Percentiles rank a stretch among this genome's conserved stretches.
phyloP scores from a whole-genome alignment of 2,888 invertebrate species.

The Cyclophora punctaria region DNA sequence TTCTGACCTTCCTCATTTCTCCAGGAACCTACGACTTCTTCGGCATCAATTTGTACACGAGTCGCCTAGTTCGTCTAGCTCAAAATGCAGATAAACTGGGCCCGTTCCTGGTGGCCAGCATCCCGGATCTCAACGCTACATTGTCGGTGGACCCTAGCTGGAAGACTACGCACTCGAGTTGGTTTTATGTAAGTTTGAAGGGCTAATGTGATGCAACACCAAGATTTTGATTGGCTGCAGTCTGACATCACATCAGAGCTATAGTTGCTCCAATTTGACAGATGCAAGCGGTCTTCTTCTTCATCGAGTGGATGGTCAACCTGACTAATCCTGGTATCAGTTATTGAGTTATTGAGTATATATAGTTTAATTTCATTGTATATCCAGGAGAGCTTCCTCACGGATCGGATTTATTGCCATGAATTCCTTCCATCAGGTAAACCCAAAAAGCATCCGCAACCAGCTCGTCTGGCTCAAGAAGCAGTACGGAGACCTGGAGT shows the following conservation, averaged over 20 bases:
- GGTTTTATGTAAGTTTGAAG: conserved; percentile 23
- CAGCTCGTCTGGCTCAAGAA: conserved; percentile 51
- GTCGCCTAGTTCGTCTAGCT: conserved; percentile 21
- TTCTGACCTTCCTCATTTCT: background rate
- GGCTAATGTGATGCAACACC: too few species aligned
- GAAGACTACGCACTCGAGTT: conserved; percentile 11
- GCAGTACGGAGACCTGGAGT: conserved; percentile 44
- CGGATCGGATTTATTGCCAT: too few species aligned
- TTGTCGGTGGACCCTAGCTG: conserved; percentile 17
- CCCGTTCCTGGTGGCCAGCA: conserved; percentile 26
- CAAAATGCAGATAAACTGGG: conserved; percentile 14
- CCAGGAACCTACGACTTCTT: conserved; percentile 67
- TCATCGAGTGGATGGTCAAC: too few species aligned
- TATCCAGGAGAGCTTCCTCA: too few species aligned
- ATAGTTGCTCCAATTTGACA: too few species aligned
- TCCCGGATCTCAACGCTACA: conserved; percentile 22
- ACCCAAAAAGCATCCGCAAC: conserved; percentile 58
- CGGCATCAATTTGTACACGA: conserved; percentile 68
- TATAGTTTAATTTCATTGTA: too few species aligned
- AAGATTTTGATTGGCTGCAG: too few species aligned
- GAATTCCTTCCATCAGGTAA: conserved; percentile 26
- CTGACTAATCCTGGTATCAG: too few species aligned
- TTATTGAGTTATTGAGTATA: too few species aligned
- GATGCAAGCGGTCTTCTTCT: too few species aligned
- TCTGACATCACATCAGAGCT: conserved; percentile 13